These are phyloP conservation scores for Heliornis fulica DNA, from an alignment of 2,113 vertebrate species.

Conservation along the genomic window DNA sequence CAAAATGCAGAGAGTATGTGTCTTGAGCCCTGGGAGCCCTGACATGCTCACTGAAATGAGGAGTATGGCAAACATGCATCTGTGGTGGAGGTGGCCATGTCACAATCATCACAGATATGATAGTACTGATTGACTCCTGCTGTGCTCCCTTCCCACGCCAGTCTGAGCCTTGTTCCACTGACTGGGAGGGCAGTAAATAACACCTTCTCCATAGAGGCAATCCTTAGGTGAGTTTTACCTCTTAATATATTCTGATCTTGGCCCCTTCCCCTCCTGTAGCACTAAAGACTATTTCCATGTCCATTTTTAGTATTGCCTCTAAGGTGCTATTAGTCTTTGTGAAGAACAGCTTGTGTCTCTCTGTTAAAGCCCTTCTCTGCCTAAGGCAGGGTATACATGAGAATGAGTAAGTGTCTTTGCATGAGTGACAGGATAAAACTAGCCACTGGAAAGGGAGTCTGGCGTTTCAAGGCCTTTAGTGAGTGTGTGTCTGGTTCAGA, in stretches of 20 bases:
- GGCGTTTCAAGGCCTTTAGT: background rate
- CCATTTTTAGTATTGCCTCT: background rate
- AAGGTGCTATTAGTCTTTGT: background rate
- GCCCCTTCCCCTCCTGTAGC: background rate
- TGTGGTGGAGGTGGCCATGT: background rate
- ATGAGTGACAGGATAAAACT: background rate
- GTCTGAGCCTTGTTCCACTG: background rate
- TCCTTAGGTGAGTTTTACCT: background rate
- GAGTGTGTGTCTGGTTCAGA: background rate
- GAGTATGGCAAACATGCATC: background rate
- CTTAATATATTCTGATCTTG: background rate
- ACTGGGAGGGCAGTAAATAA: background rate
- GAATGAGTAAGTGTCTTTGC: slow-evolving; percentile 14
- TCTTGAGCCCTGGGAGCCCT: accelerated
- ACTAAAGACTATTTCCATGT: background rate
- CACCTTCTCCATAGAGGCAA: background rate
- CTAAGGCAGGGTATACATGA: background rate
- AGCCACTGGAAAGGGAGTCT: background rate
- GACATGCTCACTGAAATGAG: background rate
- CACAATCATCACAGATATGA: background rate
- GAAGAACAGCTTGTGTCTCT: background rate
- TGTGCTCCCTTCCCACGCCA: background rate
- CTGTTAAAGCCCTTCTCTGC: background rate
- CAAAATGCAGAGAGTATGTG: background rate
- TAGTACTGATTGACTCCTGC: background rate